Base-by-base conservation (phyloP, 2,113 vertebrate genomes). In the Puntigrus tetrazona region DNA sequence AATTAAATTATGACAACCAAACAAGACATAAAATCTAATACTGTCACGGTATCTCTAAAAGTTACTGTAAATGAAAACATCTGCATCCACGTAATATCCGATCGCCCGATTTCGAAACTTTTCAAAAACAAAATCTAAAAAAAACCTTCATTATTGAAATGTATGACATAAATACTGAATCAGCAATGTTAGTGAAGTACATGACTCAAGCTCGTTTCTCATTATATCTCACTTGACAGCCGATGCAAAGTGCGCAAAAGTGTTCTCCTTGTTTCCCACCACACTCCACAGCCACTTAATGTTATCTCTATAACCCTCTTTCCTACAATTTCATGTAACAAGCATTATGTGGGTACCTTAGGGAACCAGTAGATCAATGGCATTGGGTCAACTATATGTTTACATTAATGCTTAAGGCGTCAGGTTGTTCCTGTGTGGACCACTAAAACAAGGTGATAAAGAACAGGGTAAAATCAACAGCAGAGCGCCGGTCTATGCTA, bases 131-230 rank as follows among this genome's bases (percentile, higher is more conserved):
- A 11, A 38, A 69, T 38, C 34, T 45, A 13, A 11, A 6, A 25
- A 34, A 9, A 9, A 7, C n/a, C 41, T 75, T 77, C 47, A 74
- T n/a, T 29, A 57, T 78, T 18, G 36, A 3, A 57, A 55, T 78
- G 20, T 57, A 59, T 78, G 75, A 25, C 75, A 76, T 13, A 77
- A 36, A 55, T 27, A 77, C 25, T 78, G 20, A 78, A 55, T 59
- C 75, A 78, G 47, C 47, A 57, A 31, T 59, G 50, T 52, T 36
- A 45, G 72, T 84, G 76, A 70, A 61, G 84, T 63, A 87, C 84
- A 88, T 86, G 85, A 89, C 87, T 85, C 76, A 90, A n/a, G 87
- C 88, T 86, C 85, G 83, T 91, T 88, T 87, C 73, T 78, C 81
- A 45, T 86, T 63, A 31, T 83, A 80, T 83, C 88, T 88, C 87